phyloP scores from a whole-genome alignment of 2,113 vertebrate genomes.

The Oxygymnocypris stewartii region DNA sequence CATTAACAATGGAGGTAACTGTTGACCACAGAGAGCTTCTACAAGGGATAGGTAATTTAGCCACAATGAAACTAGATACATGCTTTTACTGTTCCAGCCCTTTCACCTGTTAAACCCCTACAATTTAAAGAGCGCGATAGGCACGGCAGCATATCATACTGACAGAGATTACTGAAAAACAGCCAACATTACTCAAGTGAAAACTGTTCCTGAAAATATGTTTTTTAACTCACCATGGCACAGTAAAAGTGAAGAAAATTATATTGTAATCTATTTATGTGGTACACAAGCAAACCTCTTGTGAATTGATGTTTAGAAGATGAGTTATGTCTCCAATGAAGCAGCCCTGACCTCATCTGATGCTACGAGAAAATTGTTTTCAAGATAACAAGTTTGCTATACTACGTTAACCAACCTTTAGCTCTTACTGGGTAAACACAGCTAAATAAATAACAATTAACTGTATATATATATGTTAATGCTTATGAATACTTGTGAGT shows the following conservation, averaged over 20 bases:
- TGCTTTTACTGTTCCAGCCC: neutral
- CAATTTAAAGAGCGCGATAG: conserved; percentile 17
- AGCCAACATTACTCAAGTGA: conserved; percentile 4
- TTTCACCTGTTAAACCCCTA: conserved; percentile 38
- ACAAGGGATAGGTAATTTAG: neutral
- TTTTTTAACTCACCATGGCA: too few relatives aligned
- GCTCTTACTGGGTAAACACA: neutral
- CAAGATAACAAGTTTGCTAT: neutral
- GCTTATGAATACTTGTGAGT: neutral
- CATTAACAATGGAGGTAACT: conserved; percentile 39
- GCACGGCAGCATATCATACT: neutral
- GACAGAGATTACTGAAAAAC: conserved; percentile 15
- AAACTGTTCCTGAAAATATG: neutral
- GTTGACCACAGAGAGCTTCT: conserved; percentile 35
- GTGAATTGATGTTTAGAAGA: neutral
- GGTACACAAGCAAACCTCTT: neutral
- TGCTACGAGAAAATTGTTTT: neutral
- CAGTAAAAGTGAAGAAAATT: neutral
- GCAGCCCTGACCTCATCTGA: neutral
- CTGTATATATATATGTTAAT: neutral
- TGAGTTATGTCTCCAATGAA: neutral
- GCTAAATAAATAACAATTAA: neutral
- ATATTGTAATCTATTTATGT: neutral
- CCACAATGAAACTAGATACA: conserved; percentile 30
- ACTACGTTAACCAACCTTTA: neutral